Percentiles rank a stretch among this genome's conserved stretches.
Conservation (phyloP, 2,797 vertebrate genomes). For the Paedocypris micromegethes region DNA sequence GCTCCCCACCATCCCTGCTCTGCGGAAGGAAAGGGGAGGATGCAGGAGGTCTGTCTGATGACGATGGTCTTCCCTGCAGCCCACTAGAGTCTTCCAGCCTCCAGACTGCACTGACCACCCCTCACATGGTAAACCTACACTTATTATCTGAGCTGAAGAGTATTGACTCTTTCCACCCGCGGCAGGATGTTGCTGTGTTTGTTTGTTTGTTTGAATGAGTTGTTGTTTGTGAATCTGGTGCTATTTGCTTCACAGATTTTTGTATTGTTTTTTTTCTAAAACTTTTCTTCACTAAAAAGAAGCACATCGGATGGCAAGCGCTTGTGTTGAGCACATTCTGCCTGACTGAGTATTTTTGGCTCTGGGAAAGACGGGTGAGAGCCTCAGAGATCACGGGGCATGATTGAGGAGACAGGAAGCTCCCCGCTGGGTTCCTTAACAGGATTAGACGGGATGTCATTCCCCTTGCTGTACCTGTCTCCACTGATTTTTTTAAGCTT, state of each 20-base stretch:
- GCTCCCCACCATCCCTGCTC: constrained; percentile 68
- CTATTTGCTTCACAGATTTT: too few relatives aligned
- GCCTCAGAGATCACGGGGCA: constrained; percentile 29
- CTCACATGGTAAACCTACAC: constrained; percentile 46
- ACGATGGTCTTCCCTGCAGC: constrained; percentile 73
- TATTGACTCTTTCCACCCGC: background rate
- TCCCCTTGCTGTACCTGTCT: constrained; percentile 20
- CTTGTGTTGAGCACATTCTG: background rate
- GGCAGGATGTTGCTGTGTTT: background rate
- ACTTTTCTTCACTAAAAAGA: background rate
- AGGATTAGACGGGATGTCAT: constrained; percentile 20
- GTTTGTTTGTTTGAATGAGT: too few relatives aligned
- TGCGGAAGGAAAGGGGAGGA: constrained; percentile 70
- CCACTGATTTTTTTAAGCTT: constrained; percentile 12
- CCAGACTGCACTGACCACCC: constrained; percentile 55
- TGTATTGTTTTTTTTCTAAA: too few relatives aligned
- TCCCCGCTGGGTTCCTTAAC: constrained; percentile 32
- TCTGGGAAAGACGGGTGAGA: constrained; percentile 15
- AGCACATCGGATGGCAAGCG: background rate
- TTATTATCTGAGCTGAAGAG: background rate
- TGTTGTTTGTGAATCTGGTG: too few relatives aligned
- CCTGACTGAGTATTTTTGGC: constrained; percentile 3
- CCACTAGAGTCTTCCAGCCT: constrained; percentile 68
- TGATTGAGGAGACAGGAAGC: constrained; percentile 27
- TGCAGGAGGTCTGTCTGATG: constrained; percentile 68